Percentiles rank a stretch among this genome's conserved stretches.
Evolutionary conservation across 2,797 vertebrate species (phyloP).

Genomic region (Arnoldichthys spilopterus): DNA sequence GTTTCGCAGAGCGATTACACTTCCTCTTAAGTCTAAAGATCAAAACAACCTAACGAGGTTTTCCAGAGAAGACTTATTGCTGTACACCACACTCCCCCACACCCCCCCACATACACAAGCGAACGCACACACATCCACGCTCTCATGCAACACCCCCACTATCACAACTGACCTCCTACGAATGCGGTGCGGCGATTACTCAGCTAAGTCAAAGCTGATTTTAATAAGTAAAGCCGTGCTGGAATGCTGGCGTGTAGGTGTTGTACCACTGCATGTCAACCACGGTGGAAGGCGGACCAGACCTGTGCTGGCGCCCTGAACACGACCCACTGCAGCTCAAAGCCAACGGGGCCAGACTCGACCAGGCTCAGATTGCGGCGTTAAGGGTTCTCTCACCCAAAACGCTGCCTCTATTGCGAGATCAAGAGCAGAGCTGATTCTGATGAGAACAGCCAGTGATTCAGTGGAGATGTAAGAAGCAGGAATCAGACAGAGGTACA

Average conservation of each 20-base stretch:
- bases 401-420: neutral
- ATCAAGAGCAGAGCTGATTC: neutral
- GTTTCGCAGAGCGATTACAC: slow-evolving; percentile 30
- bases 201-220: slow-evolving; percentile 49
- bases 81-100: neutral
- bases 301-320: neutral
- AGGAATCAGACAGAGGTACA: neutral
- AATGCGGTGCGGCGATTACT: slow-evolving; percentile 17
- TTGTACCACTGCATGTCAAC: slow-evolving; percentile 46
- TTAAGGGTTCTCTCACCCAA: neutral
- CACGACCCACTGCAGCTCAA: neutral
- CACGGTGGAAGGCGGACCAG: slow-evolving; percentile 6
- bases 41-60: slow-evolving; percentile 12
- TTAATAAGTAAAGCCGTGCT: slow-evolving; percentile 50
- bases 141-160: neutral
- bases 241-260: slow-evolving; percentile 45
- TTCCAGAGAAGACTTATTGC: neutral
- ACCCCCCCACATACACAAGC: neutral
- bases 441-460: neutral
- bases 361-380: neutral
- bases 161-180: neutral
- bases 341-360: neutral
- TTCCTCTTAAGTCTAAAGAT: slow-evolving; percentile 20
- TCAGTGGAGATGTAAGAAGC: neutral
- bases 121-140: neutral